Evolutionary conservation across 2,113 vertebrate species (phyloP).

Genomic region (Dicentrarchus labrax): DNA sequence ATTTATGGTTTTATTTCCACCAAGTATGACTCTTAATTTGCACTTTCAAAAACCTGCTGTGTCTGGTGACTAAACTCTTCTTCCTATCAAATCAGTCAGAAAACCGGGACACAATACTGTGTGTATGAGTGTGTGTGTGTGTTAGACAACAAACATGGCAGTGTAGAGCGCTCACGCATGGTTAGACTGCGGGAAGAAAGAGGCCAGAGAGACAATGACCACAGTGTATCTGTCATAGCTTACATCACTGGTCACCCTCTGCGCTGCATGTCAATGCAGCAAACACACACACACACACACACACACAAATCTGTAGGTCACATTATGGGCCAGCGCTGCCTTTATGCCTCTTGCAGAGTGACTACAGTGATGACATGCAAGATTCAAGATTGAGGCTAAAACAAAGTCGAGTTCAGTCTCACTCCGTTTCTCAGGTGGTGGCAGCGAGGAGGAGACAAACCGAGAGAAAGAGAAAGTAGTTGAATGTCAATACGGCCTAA

Average conservation of each 20-base stretch:
- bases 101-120: constrained; percentile 30
- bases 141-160: constrained; percentile 64
- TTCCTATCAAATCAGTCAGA: constrained; percentile 60
- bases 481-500: constrained; percentile 95
- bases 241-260: constrained; percentile 70
- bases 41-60: constrained; percentile 5
- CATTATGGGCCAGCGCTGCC: constrained; percentile 29
- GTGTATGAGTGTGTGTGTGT: constrained; percentile 18
- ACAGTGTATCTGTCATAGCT: constrained; percentile 73
- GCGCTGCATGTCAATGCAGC: constrained; percentile 53
- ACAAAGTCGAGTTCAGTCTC: constrained; percentile 40
- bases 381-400: constrained; percentile 37
- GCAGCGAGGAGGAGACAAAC: constrained; percentile 33
- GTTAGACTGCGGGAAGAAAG: constrained; percentile 59
- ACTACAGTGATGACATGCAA: constrained; percentile 32
- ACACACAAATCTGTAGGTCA: constrained; percentile 40
- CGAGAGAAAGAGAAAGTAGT: constrained; percentile 52
- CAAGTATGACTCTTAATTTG: neutral
- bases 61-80: constrained; percentile 40
- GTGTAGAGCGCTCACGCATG: constrained; percentile 64
- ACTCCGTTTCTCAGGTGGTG: constrained; percentile 58
- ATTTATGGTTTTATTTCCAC: neutral
- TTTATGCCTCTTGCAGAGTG: constrained; percentile 16
- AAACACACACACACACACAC: constrained; percentile 45
- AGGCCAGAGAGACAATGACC: constrained; percentile 75